phyloP scores from a whole-genome alignment of 2,797 vertebrate species.

The Aplochiton taeniatus region DNA sequence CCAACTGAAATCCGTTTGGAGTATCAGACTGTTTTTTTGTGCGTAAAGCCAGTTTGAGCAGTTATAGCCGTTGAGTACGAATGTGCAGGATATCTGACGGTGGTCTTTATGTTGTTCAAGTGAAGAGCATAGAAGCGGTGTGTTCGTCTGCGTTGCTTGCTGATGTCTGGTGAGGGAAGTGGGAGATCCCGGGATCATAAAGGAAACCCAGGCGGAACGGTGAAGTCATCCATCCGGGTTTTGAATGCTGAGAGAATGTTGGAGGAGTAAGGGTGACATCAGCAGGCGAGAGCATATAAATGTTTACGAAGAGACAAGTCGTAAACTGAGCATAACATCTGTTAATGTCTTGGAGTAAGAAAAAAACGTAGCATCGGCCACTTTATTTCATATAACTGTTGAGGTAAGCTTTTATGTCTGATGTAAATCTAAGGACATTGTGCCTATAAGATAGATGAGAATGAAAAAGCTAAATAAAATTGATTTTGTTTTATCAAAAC shows the following conservation, averaged over 20 bases:
- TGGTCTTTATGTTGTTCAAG: constrained; percentile 19
- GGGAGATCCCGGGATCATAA: constrained; percentile 93
- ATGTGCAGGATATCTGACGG: constrained; percentile 31
- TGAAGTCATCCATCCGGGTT: constrained; percentile 97
- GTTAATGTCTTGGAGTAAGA: not conserved
- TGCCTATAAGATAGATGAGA: too few species aligned
- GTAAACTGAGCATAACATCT: not conserved
- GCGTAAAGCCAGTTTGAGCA: too few species aligned
- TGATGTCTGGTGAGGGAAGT: constrained; percentile 79
- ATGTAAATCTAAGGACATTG: too few species aligned
- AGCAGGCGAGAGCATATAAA: constrained; percentile 67
- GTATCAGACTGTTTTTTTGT: not conserved
- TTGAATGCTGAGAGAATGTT: constrained; percentile 57
- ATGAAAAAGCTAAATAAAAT: too few species aligned
- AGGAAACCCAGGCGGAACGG: constrained; percentile 92
- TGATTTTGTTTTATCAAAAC: too few species aligned
- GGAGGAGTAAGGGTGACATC: constrained; percentile 69
- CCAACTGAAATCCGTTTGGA: constrained; percentile 6
- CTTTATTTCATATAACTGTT: too few species aligned
- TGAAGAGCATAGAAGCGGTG: constrained; percentile 41
- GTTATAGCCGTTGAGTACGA: too few species aligned
- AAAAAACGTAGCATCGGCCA: not conserved
- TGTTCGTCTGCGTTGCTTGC: constrained; percentile 64
- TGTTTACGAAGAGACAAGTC: constrained; percentile 21
- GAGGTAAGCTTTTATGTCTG: too few species aligned